A percentile compares a stretch with the other conserved stretches of the same genome.
Conservation (phyloP, 2,888 invertebrate genomes). For the Gymnocheta viridis region DNA sequence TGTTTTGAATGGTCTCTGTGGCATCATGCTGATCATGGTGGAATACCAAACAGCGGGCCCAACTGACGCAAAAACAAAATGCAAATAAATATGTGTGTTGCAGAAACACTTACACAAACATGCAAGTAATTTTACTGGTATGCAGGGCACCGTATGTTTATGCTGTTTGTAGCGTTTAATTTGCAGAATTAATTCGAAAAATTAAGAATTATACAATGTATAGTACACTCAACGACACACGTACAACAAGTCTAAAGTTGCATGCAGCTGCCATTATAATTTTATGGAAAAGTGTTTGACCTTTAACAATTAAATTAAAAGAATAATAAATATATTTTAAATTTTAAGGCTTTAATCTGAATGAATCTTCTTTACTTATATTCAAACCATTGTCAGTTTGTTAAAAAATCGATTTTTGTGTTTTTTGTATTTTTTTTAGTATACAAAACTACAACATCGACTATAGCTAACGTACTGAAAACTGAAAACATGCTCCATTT, state of each 20-base stretch:
- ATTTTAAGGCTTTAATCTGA: conserved; percentile 26
- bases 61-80: conserved; percentile 52
- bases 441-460: conserved; percentile 15
- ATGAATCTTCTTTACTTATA: not conserved
- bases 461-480: conserved; percentile 32
- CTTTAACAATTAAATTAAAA: conserved; percentile 56
- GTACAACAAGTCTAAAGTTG: not conserved
- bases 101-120: conserved; percentile 11
- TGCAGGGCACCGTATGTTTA: not conserved
- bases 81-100: conserved; percentile 26
- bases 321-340: conserved; percentile 36
- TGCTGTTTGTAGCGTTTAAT: conserved; percentile 53
- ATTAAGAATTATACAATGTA: conserved; percentile 14
- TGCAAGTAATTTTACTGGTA: not conserved
- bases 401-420: conserved; percentile 54
- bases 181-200: conserved; percentile 49
- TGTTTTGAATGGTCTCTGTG: conserved; percentile 69
- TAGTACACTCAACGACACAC: not conserved
- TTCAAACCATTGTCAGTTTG: conserved; percentile 31
- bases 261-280: conserved; percentile 45
- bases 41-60: conserved; percentile 41
- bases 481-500: conserved; percentile 67
- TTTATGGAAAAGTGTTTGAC: conserved; percentile 53
- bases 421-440: not conserved
- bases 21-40: conserved; percentile 61